phyloP scores from a whole-genome alignment of 1,140 invertebrate species.

The Papilio aristodemus region DNA sequence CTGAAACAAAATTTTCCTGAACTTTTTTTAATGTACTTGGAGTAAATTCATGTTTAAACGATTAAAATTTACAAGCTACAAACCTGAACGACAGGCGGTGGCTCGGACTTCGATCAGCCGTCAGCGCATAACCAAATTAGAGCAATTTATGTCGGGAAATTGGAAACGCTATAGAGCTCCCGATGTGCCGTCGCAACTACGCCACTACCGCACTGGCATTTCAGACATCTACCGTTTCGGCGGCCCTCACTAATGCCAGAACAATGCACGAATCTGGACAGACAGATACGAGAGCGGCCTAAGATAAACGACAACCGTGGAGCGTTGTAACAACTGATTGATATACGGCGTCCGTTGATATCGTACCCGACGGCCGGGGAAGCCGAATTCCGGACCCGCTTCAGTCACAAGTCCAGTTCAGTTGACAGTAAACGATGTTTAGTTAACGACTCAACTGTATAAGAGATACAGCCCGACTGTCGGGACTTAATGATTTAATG shows the following conservation, averaged over 20 bases:
- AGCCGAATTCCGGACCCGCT: constrained; percentile 71
- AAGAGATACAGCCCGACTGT: constrained; percentile 48
- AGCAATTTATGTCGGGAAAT: constrained; percentile 80
- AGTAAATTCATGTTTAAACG: constrained; percentile 38
- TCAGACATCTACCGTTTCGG: constrained; percentile 75
- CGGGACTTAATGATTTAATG: constrained; percentile 54
- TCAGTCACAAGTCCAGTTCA: constrained; percentile 74
- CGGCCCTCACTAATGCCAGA: constrained; percentile 71
- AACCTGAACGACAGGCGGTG: constrained; percentile 50
- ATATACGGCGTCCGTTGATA: constrained; percentile 76
- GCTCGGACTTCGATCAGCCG: constrained; percentile 67
- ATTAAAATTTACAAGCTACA: constrained; percentile 55
- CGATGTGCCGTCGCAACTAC: constrained; percentile 63
- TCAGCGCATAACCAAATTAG: constrained; percentile 78
- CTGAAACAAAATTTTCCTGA: too few relatives aligned
- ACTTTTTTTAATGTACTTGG: constrained; percentile 20
- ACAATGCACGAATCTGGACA: constrained; percentile 78
- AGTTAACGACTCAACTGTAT: constrained; percentile 59
- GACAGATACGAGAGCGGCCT: constrained; percentile 69
- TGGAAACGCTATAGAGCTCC: constrained; percentile 75
- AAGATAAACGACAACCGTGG: constrained; percentile 78
- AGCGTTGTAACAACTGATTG: constrained; percentile 79
- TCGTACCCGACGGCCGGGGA: constrained; percentile 57
- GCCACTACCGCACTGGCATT: constrained; percentile 65
- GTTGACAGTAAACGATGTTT: constrained; percentile 76